Evolutionary conservation across 2,113 vertebrate species (phyloP).

Genomic region (Anarrhichthys ocellatus): DNA sequence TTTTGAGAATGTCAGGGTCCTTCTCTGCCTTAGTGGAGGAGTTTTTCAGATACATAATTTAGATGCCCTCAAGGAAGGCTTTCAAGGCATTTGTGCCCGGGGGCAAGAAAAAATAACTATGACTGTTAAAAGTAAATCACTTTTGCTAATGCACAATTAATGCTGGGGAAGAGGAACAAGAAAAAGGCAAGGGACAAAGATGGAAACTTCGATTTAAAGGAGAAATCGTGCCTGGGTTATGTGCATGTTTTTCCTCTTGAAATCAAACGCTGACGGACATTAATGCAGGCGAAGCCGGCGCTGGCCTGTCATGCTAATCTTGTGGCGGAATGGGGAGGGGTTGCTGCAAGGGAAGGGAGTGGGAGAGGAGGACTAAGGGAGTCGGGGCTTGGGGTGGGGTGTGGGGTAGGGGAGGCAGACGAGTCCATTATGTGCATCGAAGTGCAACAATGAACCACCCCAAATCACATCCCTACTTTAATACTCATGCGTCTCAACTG

Average conservation of each 20-base stretch:
- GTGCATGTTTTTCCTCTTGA: constrained; percentile 80
- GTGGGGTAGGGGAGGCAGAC: constrained; percentile 35
- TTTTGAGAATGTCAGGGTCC: constrained; percentile 97
- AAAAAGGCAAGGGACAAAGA: constrained; percentile 87
- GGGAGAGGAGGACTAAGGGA: constrained; percentile 33
- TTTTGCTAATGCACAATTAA: constrained; percentile 99
- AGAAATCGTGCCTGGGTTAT: constrained; percentile 89
- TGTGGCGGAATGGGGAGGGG: constrained; percentile 84
- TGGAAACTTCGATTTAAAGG: constrained; percentile 95
- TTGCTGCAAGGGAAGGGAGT: constrained; percentile 58
- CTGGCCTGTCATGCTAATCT: constrained; percentile 89
- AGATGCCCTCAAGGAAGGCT: constrained; percentile 99
- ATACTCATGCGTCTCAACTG: constrained; percentile 85
- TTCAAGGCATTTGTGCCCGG: constrained; percentile 99
- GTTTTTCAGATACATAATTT: constrained; percentile 99
- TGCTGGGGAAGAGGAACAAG: constrained; percentile 89
- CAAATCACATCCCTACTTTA: constrained; percentile 84
- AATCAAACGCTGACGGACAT: constrained; percentile 87
- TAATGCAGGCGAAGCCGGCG: constrained; percentile 85
- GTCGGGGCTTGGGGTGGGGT: constrained; percentile 25
- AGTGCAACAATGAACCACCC: constrained; percentile 88
- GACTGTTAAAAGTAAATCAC: constrained; percentile 99
- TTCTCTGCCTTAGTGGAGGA: constrained; percentile 95
- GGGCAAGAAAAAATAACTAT: constrained; percentile 99
- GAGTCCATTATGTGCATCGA: constrained; percentile 89